These are phyloP conservation scores for Apis laboriosa DNA, from an alignment of 1,140 invertebrate species.

Conservation along the genomic window DNA sequence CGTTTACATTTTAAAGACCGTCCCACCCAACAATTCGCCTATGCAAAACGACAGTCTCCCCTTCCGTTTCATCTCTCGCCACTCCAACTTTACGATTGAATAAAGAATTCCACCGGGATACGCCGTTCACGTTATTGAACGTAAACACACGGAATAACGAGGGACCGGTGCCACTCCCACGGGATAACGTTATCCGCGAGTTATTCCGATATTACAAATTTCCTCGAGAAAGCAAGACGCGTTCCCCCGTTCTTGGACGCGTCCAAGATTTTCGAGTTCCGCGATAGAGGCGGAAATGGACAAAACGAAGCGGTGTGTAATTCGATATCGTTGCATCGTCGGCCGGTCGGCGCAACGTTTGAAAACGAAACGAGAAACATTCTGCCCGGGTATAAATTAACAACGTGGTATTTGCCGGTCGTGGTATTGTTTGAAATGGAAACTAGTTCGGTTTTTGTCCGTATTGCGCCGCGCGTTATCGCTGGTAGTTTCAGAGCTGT, in stretches of 20 bases:
- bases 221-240: not conserved
- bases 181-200: not conserved
- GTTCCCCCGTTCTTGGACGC: not conserved
- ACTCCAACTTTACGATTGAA: conserved; percentile 20
- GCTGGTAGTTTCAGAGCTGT: too few species aligned
- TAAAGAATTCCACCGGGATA: conserved; percentile 23
- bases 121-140: conserved; percentile 31
- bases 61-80: conserved; percentile 12
- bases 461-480: too few species aligned
- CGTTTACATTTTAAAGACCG: conserved; percentile 9
- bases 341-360: too few species aligned
- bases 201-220: conserved; percentile 25
- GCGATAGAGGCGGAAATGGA: not conserved
- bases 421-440: too few species aligned
- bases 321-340: too few species aligned
- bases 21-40: too few species aligned
- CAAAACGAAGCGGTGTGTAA: not conserved
- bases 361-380: too few species aligned
- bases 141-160: conserved; percentile 23
- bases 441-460: too few species aligned
- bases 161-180: not conserved
- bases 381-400: too few species aligned
- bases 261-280: not conserved
- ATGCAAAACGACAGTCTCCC: not conserved
- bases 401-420: too few species aligned